Percentiles rank a stretch among this genome's conserved stretches.
These are phyloP conservation scores for Nipponacmea schrenckii DNA, from an alignment of 2,888 invertebrate species.

Conservation along the genomic window DNA sequence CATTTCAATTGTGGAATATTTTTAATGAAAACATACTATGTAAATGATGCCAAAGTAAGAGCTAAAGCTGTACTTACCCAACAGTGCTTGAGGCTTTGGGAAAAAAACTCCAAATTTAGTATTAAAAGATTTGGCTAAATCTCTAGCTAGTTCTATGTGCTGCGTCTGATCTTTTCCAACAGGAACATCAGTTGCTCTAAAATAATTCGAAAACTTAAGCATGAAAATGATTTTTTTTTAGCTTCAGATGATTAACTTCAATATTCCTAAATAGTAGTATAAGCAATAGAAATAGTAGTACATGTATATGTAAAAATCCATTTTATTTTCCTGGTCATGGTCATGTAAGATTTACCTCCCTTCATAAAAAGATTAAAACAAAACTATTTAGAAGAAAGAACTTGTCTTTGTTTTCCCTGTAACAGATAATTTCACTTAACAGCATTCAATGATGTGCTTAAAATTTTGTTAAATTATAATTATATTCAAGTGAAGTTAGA, in stretches of 20 bases:
- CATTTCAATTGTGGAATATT: too few relatives aligned
- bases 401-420: too few relatives aligned
- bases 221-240: background rate
- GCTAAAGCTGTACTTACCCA: background rate
- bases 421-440: too few relatives aligned
- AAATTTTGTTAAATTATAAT: too few relatives aligned
- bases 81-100: constrained; percentile 72
- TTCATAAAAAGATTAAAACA: too few relatives aligned
- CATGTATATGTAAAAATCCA: background rate
- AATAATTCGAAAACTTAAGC: constrained; percentile 32
- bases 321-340: background rate
- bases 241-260: background rate
- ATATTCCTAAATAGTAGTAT: background rate
- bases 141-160: constrained; percentile 64
- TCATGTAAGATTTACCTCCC: too few relatives aligned
- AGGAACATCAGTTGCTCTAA: constrained; percentile 89
- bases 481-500: too few relatives aligned
- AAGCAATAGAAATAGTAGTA: background rate
- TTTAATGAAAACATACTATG: too few relatives aligned
- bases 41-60: too few relatives aligned
- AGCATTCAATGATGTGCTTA: too few relatives aligned
- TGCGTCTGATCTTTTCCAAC: constrained; percentile 90
- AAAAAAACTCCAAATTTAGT: constrained; percentile 81
- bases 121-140: constrained; percentile 85
- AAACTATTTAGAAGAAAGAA: too few relatives aligned